phyloP scores from a whole-genome alignment of 2,888 invertebrate species.

The Piscicola geometra region DNA sequence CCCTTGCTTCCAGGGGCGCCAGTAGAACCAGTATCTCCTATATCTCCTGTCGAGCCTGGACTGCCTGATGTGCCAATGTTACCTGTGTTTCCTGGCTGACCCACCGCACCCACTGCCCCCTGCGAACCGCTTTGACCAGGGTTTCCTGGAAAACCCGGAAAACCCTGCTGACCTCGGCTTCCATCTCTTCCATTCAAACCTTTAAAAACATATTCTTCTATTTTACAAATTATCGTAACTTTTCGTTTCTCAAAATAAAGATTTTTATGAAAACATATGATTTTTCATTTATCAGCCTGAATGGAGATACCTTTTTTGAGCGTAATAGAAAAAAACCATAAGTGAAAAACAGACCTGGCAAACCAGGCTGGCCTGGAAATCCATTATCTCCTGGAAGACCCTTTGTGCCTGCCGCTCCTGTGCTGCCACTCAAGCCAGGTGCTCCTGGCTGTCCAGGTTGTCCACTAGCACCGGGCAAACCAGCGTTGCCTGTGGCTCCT shows the following conservation, averaged over 20 bases:
- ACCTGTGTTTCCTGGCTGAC: conserved; percentile 18
- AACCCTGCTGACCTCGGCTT: conserved; percentile 13
- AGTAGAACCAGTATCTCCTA: not conserved
- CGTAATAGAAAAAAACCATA: no score
- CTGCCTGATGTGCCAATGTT: not conserved
- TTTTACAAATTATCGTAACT: not conserved
- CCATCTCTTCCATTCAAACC: conserved; percentile 26
- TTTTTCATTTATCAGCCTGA: no score
- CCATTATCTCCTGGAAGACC: conserved; percentile 12
- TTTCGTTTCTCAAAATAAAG: not conserved
- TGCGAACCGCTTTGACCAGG: conserved; percentile 23
- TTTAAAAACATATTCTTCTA: not conserved
- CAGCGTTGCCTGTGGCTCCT: conserved; percentile 5
- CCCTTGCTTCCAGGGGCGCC: conserved; percentile 3
- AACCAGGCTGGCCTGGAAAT: conserved; percentile 9
- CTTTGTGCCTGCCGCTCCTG: not conserved
- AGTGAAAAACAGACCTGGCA: not conserved
- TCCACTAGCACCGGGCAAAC: not conserved
- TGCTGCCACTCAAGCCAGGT: not conserved
- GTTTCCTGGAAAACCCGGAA: conserved; percentile 12
- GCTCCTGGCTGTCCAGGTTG: not conserved
- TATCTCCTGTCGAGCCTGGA: not conserved
- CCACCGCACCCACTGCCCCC: conserved; percentile 29
- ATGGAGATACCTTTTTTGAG: no score
- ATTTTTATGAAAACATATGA: no score